Evolutionary conservation across 2,888 invertebrate species (phyloP).

Genomic region (Sphinx pinastri): DNA sequence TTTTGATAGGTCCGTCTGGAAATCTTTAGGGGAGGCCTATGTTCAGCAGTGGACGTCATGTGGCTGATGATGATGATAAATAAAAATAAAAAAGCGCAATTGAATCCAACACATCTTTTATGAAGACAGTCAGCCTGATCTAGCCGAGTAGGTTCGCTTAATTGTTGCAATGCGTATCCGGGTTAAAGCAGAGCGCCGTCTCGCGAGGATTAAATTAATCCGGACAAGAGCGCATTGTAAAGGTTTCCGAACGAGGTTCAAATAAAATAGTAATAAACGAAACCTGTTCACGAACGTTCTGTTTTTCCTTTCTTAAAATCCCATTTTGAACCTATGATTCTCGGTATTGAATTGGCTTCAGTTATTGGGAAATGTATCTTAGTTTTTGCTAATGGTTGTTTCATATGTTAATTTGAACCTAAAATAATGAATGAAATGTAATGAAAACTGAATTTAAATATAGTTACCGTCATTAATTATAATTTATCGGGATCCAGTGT

Average conservation of each 20-base stretch:
- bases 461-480: too few relatives aligned
- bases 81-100: too few relatives aligned
- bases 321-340: not conserved
- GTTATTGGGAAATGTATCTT: not conserved
- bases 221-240: slow-evolving; percentile 17
- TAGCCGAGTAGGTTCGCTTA: not conserved
- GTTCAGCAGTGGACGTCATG: too few relatives aligned
- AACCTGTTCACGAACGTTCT: not conserved
- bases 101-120: not conserved
- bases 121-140: not conserved
- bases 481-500: too few relatives aligned
- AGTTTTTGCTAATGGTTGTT: too few relatives aligned
- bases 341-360: not conserved
- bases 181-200: slow-evolving; percentile 5
- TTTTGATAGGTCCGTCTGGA: too few relatives aligned
- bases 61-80: too few relatives aligned
- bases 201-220: slow-evolving; percentile 20
- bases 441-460: too few relatives aligned
- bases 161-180: slow-evolving; percentile 23
- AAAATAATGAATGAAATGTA: too few relatives aligned
- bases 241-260: slow-evolving; percentile 16
- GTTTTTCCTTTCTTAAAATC: slow-evolving; percentile 3
- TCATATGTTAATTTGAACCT: too few relatives aligned
- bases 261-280: slow-evolving; percentile 15
- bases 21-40: too few relatives aligned